phyloP scores from a whole-genome alignment of 2,888 invertebrate genomes.

The Deladenus siricidicola region DNA sequence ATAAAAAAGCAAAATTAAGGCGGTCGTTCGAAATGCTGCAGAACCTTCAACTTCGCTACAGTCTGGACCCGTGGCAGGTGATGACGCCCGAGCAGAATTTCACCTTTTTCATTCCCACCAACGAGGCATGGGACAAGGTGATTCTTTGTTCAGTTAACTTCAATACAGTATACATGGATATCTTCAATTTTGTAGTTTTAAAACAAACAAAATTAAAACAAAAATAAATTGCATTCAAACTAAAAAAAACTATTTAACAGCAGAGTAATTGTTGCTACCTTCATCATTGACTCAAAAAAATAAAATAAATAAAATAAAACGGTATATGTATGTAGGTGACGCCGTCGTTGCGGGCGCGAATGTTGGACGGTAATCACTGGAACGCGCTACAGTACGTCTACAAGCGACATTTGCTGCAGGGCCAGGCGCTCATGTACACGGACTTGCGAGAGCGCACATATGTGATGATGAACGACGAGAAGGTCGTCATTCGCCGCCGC shows the following conservation, averaged over 20 bases:
- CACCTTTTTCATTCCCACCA: slow-evolving; percentile 61
- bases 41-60: slow-evolving; percentile 47
- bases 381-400: slow-evolving; percentile 56
- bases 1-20: slow-evolving; percentile 31
- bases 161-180: no score
- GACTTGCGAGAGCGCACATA: slow-evolving; percentile 38
- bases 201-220: neutral
- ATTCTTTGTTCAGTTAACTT: no score
- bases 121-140: slow-evolving; percentile 75
- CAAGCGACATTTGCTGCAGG: slow-evolving; percentile 78
- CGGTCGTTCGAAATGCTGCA: slow-evolving; percentile 44
- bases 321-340: slow-evolving; percentile 19
- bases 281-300: neutral
- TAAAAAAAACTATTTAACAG: slow-evolving; percentile 9
- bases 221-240: neutral
- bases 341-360: slow-evolving; percentile 38
- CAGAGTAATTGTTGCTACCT: neutral
- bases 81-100: slow-evolving; percentile 47
- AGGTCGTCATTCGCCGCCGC: slow-evolving; percentile 47
- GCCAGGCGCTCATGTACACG: slow-evolving; percentile 54
- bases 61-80: slow-evolving; percentile 54
- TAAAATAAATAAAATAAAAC: neutral
- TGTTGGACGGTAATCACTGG: slow-evolving; percentile 52
- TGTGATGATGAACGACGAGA: slow-evolving; percentile 54
- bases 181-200: neutral